Percentiles rank a stretch among this genome's conserved stretches.
phyloP scores from a whole-genome alignment of 2,113 vertebrate genomes.

The Marmota flaviventris region DNA sequence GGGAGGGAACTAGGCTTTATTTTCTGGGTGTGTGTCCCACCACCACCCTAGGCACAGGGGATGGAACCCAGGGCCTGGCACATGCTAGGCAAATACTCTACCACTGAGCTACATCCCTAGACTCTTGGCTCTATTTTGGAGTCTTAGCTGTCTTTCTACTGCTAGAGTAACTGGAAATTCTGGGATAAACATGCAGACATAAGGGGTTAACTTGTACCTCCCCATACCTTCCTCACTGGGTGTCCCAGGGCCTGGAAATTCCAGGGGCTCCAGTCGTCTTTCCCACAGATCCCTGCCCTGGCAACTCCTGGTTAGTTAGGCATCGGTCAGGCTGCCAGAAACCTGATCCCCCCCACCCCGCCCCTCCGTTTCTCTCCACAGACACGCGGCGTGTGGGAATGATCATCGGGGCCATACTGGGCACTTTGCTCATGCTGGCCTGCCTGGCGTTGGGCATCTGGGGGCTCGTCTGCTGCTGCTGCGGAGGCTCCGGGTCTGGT shows the following conservation, averaged over 20 bases:
- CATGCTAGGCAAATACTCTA: too few species aligned
- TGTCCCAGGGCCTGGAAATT: background rate
- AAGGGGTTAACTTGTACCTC: background rate
- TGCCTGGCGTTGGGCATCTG: slow-evolving; percentile 92
- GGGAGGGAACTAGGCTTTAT: too few species aligned
- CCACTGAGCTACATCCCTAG: too few species aligned
- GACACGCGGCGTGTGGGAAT: slow-evolving; percentile 86
- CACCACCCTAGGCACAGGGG: too few species aligned
- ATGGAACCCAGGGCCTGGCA: too few species aligned
- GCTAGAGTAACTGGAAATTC: background rate
- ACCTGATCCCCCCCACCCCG: background rate
- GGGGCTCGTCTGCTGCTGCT: slow-evolving; percentile 91
- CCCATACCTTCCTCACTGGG: background rate
- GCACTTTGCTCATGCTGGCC: slow-evolving; percentile 89
- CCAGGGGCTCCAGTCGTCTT: background rate
- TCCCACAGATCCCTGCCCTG: background rate
- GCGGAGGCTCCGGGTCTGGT: slow-evolving; percentile 88
- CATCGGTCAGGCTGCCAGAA: background rate
- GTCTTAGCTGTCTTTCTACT: background rate
- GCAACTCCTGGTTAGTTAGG: too few species aligned
- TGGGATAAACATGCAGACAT: background rate
- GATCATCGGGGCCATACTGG: slow-evolving; percentile 91
- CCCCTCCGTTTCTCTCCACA: background rate
- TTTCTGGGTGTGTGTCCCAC: too few species aligned
- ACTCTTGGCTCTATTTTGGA: background rate